phyloP scores from a whole-genome alignment of 2,888 invertebrate species.

The Globia sparganii region DNA sequence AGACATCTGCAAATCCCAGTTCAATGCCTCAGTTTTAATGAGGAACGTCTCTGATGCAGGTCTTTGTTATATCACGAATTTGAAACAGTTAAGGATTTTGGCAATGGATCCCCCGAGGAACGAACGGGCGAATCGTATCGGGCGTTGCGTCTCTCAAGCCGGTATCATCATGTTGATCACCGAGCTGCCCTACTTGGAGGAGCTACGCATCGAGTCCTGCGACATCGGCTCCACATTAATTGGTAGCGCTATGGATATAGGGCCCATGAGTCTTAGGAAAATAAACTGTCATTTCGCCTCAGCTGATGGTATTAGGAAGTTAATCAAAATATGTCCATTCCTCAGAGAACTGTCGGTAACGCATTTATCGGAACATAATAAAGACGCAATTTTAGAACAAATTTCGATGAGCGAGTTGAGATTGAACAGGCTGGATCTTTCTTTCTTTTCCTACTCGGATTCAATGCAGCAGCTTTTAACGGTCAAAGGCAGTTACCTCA shows the following conservation, averaged over 20 bases:
- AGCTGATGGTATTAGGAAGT: conserved; percentile 83
- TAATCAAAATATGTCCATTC: conserved; percentile 85
- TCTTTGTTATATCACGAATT: conserved; percentile 80
- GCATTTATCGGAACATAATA: conserved; percentile 84
- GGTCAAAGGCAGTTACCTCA: conserved; percentile 84
- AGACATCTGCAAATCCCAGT: conserved; percentile 85
- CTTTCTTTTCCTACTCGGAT: conserved; percentile 86
- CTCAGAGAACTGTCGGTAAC: conserved; percentile 85
- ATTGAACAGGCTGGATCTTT: conserved; percentile 82
- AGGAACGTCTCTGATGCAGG: conserved; percentile 88
- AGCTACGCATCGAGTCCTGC: conserved; percentile 87
- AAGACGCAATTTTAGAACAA: conserved; percentile 85
- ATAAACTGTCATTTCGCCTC: conserved; percentile 88
- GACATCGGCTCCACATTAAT: conserved; percentile 88
- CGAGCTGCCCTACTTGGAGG: conserved; percentile 84
- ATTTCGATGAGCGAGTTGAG: conserved; percentile 81
- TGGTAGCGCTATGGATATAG: conserved; percentile 79
- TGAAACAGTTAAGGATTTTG: conserved; percentile 83
- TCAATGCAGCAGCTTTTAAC: conserved; percentile 82
- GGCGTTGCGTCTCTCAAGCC: conserved; percentile 86
- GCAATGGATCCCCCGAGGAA: conserved; percentile 88
- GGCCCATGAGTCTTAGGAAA: conserved; percentile 84
- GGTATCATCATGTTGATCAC: conserved; percentile 85
- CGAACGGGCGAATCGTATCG: conserved; percentile 83
- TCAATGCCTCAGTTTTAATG: conserved; percentile 87